These are phyloP conservation scores for Eustalomyia histrio DNA, from an alignment of 2,888 invertebrate species.

Conservation along the genomic window DNA sequence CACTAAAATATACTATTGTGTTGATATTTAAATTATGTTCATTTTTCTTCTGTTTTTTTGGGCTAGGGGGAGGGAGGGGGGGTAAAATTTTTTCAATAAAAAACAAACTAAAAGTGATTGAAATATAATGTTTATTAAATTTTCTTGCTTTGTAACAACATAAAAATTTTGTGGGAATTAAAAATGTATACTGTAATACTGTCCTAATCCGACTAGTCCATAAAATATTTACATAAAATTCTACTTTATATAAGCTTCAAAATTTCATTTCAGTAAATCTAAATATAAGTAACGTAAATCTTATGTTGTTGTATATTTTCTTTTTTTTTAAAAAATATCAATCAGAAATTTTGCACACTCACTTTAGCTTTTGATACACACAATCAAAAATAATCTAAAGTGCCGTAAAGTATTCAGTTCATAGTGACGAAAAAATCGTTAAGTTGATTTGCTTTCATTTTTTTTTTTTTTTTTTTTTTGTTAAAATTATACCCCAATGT, in stretches of 20 bases:
- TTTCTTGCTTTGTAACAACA: no score
- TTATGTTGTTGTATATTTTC: neutral
- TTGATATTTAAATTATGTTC: slow-evolving; percentile 46
- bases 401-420: neutral
- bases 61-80: no score
- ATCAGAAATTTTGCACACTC: neutral
- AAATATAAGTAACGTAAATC: neutral
- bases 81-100: no score
- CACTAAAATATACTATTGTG: slow-evolving; percentile 28
- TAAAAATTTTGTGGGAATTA: no score
- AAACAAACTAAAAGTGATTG: neutral
- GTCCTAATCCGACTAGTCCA: no score
- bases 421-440: neutral
- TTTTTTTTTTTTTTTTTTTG: neutral
- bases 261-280: neutral
- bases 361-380: neutral
- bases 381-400: slow-evolving; percentile 7
- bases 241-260: neutral
- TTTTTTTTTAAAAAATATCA: neutral
- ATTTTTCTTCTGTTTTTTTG: slow-evolving; percentile 9
- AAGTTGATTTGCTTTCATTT: neutral
- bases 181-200: no score
- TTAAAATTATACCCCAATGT: slow-evolving; percentile 44
- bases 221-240: no score
- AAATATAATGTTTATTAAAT: neutral